Conservation (phyloP, 2,797 vertebrate species). For the Odontamblyopus rebecca region DNA sequence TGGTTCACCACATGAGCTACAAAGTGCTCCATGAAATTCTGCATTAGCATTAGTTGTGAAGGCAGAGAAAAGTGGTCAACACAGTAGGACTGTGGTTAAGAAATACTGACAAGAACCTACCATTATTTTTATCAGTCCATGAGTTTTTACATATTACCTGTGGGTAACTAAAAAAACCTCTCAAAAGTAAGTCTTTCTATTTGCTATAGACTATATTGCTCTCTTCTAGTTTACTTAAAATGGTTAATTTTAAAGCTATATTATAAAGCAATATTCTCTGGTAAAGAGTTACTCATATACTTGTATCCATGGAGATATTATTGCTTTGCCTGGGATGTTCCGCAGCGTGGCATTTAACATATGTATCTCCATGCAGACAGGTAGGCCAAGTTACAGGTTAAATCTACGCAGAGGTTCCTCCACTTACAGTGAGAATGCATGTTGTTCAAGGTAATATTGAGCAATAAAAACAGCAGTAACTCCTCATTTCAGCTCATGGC, state of each 20-base stretch:
- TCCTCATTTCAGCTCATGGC: conserved; percentile 16
- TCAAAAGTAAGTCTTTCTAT: no score
- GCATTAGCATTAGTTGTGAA: conserved; percentile 7
- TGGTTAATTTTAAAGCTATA: no score
- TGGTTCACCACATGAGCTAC: conserved; percentile 8
- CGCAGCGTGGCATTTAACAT: background rate
- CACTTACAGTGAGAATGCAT: no score
- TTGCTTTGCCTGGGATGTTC: background rate
- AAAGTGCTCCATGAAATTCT: conserved; percentile 3
- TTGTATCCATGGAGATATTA: background rate
- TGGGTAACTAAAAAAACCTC: background rate
- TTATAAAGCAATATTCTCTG: background rate
- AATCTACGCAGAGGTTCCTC: no score
- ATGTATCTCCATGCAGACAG: background rate
- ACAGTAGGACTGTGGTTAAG: background rate
- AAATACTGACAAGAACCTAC: conserved; percentile 1
- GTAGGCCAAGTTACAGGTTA: no score
- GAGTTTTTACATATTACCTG: background rate
- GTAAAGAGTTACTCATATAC: background rate
- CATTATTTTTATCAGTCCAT: background rate
- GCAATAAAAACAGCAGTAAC: no score
- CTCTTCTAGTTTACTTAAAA: background rate
- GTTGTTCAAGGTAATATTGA: no score
- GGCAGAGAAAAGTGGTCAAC: conserved; percentile 9
- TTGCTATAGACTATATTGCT: no score